A percentile compares a stretch with the other conserved stretches of the same genome.
These are phyloP conservation scores for Tupaia tana DNA, from an alignment of 2,113 vertebrate species.

Conservation along the genomic window DNA sequence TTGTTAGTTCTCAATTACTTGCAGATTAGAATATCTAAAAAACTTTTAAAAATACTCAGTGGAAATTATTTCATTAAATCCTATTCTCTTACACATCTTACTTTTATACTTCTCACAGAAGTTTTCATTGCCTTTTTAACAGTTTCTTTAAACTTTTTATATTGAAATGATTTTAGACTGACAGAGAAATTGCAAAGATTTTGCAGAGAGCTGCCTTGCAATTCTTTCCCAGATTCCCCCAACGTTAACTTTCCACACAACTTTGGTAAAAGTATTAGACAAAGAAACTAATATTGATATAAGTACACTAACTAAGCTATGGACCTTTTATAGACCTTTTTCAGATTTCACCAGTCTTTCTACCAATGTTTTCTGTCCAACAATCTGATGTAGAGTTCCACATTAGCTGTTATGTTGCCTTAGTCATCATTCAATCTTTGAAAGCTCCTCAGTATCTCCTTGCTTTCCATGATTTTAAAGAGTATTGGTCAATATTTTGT, in stretches of 20 bases:
- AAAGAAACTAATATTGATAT: neutral
- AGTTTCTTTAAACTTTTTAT: neutral
- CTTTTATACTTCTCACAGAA: neutral
- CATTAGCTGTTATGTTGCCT: neutral
- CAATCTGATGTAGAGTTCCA: neutral
- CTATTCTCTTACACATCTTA: neutral
- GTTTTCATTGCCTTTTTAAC: neutral
- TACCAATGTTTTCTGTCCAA: neutral
- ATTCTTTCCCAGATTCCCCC: neutral
- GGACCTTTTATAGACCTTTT: neutral
- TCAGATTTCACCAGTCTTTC: neutral
- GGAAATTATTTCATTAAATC: neutral
- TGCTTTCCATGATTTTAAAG: neutral
- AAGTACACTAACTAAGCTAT: neutral
- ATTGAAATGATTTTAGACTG: neutral
- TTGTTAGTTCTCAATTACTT: neutral
- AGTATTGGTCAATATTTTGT: neutral
- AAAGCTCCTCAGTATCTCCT: neutral
- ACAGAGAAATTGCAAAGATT: neutral
- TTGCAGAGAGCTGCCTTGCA: neutral
- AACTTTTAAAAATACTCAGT: neutral
- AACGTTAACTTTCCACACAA: neutral
- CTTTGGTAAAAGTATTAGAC: neutral
- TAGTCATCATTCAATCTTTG: neutral
- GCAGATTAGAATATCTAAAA: neutral